Base-by-base conservation (phyloP, 2,797 vertebrate genomes). In the Sebastes trivittatus region DNA sequence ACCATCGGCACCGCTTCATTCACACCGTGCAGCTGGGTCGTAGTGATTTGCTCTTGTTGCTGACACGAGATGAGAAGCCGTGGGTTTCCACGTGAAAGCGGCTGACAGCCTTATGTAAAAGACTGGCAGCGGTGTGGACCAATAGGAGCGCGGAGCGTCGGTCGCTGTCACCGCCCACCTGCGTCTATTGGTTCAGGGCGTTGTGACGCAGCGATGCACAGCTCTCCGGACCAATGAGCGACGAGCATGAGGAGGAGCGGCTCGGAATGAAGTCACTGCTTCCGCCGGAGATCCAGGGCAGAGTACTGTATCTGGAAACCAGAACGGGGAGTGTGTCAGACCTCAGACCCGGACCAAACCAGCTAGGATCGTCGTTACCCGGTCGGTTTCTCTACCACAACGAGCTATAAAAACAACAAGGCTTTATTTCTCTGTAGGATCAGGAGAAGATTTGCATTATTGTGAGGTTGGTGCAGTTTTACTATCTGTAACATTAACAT, bases 71-170 rank as follows among this genome's bases (percentile, higher is more conserved):
- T 73, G 74, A 72, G 69, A 27, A 65, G 84, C 65, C 93, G 90
- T 95, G 93, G 88, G 81, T 88, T 89, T 89, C 95, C 95, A 96
- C 95, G 95, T 96, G 96, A 93, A 93, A 27, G 59, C 75, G 72
- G 38, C 49, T 80, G 87, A 89, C 90, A 85, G 5, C 77, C 93
- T 96, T 96, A 96, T 89, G 76, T 96, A 95, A 96, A 14, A 18
- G 86, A 94, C 25, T 72, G 95, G 64, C 94, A 67, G 81, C 54
- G 0, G 11, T 0, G 0, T 7, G 0, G 49, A 18, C 94, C 90
- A 94, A 82, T 95, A 16, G n/a, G n/a, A 34, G 56, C 6, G 29
- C 61, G 10, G 27, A 55, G n/a, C 56, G 64, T 11, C 60, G 1
- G 10, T 27, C 2, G 0, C 2, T 4, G 59, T 2, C 0, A 13